A percentile compares a stretch with the other conserved stretches of the same genome.
Evolutionary conservation across 2,113 vertebrate species (phyloP).

Genomic region (Otis tarda): DNA sequence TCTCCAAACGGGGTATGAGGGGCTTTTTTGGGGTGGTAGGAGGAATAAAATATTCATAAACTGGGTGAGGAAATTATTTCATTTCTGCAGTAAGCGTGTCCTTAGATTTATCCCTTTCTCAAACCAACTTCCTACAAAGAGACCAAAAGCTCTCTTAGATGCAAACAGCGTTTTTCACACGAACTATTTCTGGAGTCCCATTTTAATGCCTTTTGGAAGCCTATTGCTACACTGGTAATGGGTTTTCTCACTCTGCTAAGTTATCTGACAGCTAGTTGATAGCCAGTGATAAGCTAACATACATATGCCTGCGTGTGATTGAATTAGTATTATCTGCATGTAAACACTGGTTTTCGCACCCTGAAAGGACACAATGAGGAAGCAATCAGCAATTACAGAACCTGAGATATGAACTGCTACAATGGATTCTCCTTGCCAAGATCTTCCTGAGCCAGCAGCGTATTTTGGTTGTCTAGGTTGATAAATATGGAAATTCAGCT

Average conservation of each 20-base stretch:
- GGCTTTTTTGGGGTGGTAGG: not conserved
- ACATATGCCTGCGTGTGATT: not conserved
- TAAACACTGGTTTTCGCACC: not conserved
- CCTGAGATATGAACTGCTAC: not conserved
- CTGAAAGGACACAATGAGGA: not conserved
- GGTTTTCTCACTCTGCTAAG: constrained; percentile 31
- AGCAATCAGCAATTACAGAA: not conserved
- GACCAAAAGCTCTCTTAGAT: not conserved
- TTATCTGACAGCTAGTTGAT: not conserved
- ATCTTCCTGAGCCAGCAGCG: not conserved
- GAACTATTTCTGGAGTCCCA: not conserved
- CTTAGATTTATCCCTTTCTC: not conserved
- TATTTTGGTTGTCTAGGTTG: not conserved
- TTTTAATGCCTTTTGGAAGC: not conserved
- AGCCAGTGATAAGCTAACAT: not conserved
- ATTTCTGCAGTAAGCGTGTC: not conserved
- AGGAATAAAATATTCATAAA: not conserved
- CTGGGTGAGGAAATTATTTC: not conserved
- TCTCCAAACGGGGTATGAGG: not conserved
- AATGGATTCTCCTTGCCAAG: not conserved
- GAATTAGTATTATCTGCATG: not conserved
- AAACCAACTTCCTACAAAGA: not conserved
- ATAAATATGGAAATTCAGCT: not conserved
- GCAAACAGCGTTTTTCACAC: not conserved
- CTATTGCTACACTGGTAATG: not conserved